Conservation (phyloP, 1,140 invertebrate genomes). For the Nasonia longicornis region DNA sequence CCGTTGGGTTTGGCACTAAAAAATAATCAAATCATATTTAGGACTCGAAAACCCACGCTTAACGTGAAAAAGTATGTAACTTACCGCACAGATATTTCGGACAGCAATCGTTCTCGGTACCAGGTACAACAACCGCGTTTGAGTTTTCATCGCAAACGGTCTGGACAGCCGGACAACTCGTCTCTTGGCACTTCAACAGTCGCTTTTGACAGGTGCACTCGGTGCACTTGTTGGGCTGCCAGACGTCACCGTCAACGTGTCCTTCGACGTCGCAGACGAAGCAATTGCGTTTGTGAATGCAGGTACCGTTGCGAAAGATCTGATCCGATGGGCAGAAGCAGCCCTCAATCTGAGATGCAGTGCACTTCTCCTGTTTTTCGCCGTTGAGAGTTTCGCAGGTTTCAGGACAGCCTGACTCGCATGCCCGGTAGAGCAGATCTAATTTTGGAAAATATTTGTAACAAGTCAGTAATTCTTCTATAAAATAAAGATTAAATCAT, state of each 20-base stretch:
- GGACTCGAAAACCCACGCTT: neutral
- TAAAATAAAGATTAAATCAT: too few relatives aligned
- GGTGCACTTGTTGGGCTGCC: constrained; percentile 80
- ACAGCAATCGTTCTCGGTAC: constrained; percentile 75
- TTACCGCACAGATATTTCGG: constrained; percentile 77
- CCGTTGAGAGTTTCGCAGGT: constrained; percentile 75
- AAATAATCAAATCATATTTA: constrained; percentile 27
- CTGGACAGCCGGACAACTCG: constrained; percentile 71
- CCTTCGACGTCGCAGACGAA: constrained; percentile 77
- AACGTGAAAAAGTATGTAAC: constrained; percentile 44
- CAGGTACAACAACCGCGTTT: constrained; percentile 68
- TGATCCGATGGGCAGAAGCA: constrained; percentile 84
- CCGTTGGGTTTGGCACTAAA: constrained; percentile 22
- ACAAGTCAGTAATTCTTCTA: too few relatives aligned
- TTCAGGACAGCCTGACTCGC: constrained; percentile 75
- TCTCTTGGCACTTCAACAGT: constrained; percentile 71
- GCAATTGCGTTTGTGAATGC: constrained; percentile 68
- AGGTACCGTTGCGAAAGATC: constrained; percentile 68
- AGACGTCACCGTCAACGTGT: constrained; percentile 74
- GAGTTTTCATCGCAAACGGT: constrained; percentile 73
- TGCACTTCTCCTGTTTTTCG: constrained; percentile 61
- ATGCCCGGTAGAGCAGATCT: constrained; percentile 77
- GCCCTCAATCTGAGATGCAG: constrained; percentile 74
- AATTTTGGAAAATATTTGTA: neutral
- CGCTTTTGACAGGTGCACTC: constrained; percentile 77